phyloP scores from a whole-genome alignment of 2,888 invertebrate genomes.

The Oscheius sp. region DNA sequence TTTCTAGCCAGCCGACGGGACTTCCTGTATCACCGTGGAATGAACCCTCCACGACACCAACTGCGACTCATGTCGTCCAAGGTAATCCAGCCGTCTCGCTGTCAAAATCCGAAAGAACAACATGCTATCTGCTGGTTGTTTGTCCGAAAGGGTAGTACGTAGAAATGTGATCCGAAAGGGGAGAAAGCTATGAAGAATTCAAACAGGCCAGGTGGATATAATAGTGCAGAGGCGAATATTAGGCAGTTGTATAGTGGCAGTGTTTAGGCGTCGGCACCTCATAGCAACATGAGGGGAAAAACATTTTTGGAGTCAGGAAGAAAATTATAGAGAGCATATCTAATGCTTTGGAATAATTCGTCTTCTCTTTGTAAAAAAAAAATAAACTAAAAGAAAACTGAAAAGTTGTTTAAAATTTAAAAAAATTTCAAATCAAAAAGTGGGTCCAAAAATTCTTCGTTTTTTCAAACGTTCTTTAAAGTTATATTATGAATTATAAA shows the following conservation, averaged over 20 bases:
- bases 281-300: neutral
- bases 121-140: neutral
- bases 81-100: constrained; percentile 12
- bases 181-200: constrained; percentile 15
- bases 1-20: neutral
- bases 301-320: neutral
- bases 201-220: constrained; percentile 4
- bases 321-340: neutral
- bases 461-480: too few relatives aligned
- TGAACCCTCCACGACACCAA: neutral
- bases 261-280: neutral
- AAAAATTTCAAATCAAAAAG: too few relatives aligned
- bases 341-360: too few relatives aligned
- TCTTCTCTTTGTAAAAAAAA: too few relatives aligned
- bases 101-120: constrained; percentile 11
- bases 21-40: constrained; percentile 5
- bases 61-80: too few relatives aligned
- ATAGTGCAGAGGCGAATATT: too few relatives aligned
- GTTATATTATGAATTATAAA: too few relatives aligned
- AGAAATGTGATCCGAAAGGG: constrained; percentile 8
- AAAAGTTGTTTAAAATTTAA: too few relatives aligned
- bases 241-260: neutral
- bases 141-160: constrained; percentile 1
- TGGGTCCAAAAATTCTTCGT: too few relatives aligned
- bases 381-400: neutral